Conservation (phyloP, 2,797 vertebrate species). For the Malacoctenus gilli region DNA sequence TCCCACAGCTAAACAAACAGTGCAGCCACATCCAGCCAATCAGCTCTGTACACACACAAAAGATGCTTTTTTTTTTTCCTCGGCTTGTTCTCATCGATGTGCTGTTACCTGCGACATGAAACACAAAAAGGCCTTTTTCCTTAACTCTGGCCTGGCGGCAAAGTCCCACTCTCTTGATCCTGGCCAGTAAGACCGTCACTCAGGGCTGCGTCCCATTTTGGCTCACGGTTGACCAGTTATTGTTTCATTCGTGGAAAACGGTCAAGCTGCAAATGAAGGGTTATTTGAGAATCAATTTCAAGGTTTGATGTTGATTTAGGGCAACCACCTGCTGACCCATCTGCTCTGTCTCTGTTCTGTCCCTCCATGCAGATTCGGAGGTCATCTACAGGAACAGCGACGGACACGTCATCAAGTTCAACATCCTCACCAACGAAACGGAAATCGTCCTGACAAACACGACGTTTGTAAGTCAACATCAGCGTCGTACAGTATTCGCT, state of each 20-base stretch:
- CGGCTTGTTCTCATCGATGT: constrained; percentile 14
- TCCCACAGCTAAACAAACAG: constrained; percentile 30
- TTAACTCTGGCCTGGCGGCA: constrained; percentile 6
- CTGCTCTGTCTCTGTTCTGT: neutral
- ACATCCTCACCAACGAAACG: constrained; percentile 89
- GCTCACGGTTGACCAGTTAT: too few species aligned
- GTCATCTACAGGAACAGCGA: constrained; percentile 93
- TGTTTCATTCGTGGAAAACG: too few species aligned
- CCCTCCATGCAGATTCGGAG: constrained; percentile 86
- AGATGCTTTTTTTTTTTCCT: constrained; percentile 39
- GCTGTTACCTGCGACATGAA: constrained; percentile 17
- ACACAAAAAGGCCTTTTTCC: constrained; percentile 4
- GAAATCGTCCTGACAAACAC: constrained; percentile 90
- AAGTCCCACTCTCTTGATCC: constrained; percentile 27
- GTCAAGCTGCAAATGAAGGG: too few species aligned
- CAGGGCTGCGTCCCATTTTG: too few species aligned
- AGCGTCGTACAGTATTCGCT: neutral
- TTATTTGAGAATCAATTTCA: too few species aligned
- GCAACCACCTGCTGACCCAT: too few species aligned
- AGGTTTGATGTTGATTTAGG: too few species aligned
- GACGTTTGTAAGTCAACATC: constrained; percentile 90
- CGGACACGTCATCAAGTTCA: constrained; percentile 93
- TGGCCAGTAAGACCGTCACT: too few species aligned
- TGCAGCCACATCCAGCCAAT: constrained; percentile 3
- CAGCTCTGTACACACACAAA: constrained; percentile 8